Percentiles rank a stretch among this genome's conserved stretches.
phyloP scores from a whole-genome alignment of 2,797 vertebrate genomes.

The Tachyglossus aculeatus region DNA sequence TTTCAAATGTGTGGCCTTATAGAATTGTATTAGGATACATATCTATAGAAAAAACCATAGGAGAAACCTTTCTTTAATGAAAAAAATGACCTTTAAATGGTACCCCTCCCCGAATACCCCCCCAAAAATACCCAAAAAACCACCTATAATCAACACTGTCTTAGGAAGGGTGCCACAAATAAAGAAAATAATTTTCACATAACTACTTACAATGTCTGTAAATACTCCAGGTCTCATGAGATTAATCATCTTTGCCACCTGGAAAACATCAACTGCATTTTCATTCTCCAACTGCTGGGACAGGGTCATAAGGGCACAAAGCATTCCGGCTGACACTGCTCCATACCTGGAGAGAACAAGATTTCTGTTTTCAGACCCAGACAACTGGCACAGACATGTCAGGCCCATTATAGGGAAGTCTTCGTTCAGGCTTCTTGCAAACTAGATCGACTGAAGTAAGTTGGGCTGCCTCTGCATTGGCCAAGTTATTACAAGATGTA shows the following conservation, averaged over 20 bases:
- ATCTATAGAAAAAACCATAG: neutral
- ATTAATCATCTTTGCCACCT: slow-evolving; percentile 99
- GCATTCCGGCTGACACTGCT: slow-evolving; percentile 92
- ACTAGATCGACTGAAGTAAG: slow-evolving; percentile 14
- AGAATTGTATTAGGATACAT: too few species aligned
- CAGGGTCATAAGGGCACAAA: slow-evolving; percentile 95
- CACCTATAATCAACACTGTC: too few species aligned
- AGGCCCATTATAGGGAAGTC: too few species aligned
- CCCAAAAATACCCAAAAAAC: too few species aligned
- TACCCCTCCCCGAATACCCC: neutral
- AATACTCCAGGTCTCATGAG: slow-evolving; percentile 99
- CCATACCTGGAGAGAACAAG: slow-evolving; percentile 71
- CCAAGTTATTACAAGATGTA: neutral
- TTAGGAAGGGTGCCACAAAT: neutral
- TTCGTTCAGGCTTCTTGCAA: too few species aligned
- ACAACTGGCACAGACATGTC: too few species aligned
- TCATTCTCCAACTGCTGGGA: slow-evolving; percentile 98
- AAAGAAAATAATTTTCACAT: neutral
- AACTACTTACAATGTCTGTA: slow-evolving; percentile 93
- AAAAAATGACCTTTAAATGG: neutral
- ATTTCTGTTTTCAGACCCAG: neutral
- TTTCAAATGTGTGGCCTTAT: too few species aligned
- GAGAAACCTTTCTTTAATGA: neutral
- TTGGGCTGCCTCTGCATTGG: slow-evolving; percentile 17
- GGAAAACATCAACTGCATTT: slow-evolving; percentile 95